These are phyloP conservation scores for Oligia fasciuncula DNA, from an alignment of 2,888 invertebrate genomes.

Conservation along the genomic window DNA sequence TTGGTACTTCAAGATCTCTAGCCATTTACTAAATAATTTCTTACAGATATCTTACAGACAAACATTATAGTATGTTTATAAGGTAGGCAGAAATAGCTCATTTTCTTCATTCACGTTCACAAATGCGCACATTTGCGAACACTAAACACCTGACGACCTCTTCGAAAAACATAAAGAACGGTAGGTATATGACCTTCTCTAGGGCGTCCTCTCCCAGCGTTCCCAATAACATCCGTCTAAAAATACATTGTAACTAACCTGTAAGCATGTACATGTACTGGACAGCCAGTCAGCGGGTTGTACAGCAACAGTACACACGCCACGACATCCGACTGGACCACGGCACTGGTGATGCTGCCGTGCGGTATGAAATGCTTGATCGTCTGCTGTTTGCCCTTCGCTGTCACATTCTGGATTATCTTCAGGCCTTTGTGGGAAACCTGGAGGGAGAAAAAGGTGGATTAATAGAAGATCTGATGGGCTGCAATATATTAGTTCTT, in stretches of 20 bases:
- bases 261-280: conserved; percentile 98
- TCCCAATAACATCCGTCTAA: neutral
- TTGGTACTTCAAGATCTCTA: no score
- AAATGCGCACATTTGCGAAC: no score
- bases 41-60: no score
- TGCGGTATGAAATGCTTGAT: conserved; percentile 98
- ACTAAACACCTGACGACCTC: no score
- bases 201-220: neutral
- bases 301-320: conserved; percentile 97
- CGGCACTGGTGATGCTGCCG: conserved; percentile 97
- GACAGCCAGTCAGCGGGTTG: conserved; percentile 98
- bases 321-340: conserved; percentile 97
- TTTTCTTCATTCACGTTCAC: no score
- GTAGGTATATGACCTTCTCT: neutral
- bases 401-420: conserved; percentile 94
- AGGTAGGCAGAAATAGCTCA: no score
- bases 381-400: conserved; percentile 90
- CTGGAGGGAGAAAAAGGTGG: conserved; percentile 73
- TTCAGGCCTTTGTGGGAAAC: conserved; percentile 98
- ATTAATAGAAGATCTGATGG: no score
- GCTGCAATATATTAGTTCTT: no score
- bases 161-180: no score
- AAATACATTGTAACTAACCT: conserved; percentile 83
- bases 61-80: no score
- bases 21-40: no score